These are phyloP conservation scores for Darevskia nairensis DNA, from an alignment of 2,797 vertebrate genomes.

Conservation along the genomic window DNA sequence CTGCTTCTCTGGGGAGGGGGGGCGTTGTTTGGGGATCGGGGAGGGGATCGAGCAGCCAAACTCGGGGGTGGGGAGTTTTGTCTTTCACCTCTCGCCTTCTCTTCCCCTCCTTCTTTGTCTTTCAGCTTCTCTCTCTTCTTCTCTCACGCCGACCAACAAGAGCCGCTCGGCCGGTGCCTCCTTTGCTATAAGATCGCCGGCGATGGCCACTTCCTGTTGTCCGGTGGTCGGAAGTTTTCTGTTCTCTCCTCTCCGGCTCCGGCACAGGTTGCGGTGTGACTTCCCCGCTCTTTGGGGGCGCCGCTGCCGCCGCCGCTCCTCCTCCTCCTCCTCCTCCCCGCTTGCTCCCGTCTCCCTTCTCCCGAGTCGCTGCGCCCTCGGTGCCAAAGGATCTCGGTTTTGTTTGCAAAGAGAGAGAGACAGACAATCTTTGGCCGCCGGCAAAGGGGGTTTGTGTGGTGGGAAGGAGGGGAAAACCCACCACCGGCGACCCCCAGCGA, in stretches of 20 bases:
- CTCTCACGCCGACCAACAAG: constrained; percentile 66
- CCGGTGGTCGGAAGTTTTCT: constrained; percentile 68
- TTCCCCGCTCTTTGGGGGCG: constrained; percentile 42
- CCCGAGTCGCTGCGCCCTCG: constrained; percentile 15
- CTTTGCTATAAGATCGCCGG: neutral
- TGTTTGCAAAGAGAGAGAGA: constrained; percentile 33
- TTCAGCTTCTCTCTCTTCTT: constrained; percentile 29
- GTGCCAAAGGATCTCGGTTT: constrained; percentile 29
- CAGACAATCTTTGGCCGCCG: constrained; percentile 21
- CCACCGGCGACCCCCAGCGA: constrained; percentile 44
- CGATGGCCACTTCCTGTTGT: constrained; percentile 68
- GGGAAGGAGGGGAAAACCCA: no score
- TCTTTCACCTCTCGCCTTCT: constrained; percentile 73
- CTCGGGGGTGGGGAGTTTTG: constrained; percentile 49
- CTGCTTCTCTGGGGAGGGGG: constrained; percentile 66
- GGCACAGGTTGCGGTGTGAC: constrained; percentile 57
- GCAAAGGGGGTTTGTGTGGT: neutral
- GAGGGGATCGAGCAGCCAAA: constrained; percentile 13
- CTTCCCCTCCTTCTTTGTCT: constrained; percentile 65
- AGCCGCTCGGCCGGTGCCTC: constrained; percentile 57
- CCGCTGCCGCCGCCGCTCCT: constrained; percentile 22
- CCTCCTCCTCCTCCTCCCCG: neutral
- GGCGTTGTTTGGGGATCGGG: constrained; percentile 41
- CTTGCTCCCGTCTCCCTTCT: constrained; percentile 12
- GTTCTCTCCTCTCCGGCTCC: constrained; percentile 24